Base-by-base conservation (phyloP, 2,113 vertebrate genomes). In the Gymnobelideus leadbeateri region DNA sequence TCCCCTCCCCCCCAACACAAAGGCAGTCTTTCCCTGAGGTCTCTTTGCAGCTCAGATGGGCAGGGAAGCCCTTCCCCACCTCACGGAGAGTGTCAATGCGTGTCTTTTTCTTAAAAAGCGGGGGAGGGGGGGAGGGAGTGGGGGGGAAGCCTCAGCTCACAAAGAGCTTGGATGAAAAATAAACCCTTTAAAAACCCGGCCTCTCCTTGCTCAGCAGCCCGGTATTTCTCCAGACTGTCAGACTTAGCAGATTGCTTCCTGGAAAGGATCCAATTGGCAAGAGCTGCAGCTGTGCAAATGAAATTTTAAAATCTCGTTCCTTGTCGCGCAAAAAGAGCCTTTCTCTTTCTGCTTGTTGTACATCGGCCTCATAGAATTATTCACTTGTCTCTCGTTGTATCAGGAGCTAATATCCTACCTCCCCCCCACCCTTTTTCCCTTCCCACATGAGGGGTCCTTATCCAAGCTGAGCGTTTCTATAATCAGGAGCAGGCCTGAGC, bases 231-330 rank as follows among this genome's bases (percentile, higher is more conserved):
- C 98, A 98, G 98, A 98, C 98, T 98, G 98, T 99, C 98, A 98
- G 98, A 99, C 98, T 98, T 98, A 98, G 98, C 98, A 98, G 98
- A 98, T 98, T 98, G 98, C 98, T 98, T 98, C 98, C 98, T 98
- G 98, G 98, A 98, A 98, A 98, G 96, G 97, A 98, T 98, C 98
- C 98, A 98, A 98, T 98, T 98, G 98, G 98, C 98, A 99, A 98
- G 98, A 98, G 98, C 98, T 98, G 98, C 98, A 97, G 97, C 98
- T 98, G 98, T 98, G 98, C 98, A 98, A 98, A 98, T 98, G 98
- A 98, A 98, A 99, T 98, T 99, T 98, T 98, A 98, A 98, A 98
- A 98, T 98, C 98, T 97, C 93, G 94, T 97, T 98, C 98, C 98
- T 98, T 98, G 98, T 98, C 98, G 98, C 94, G 2, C 98, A 98